These are phyloP conservation scores for Nemoura dubitans DNA, from an alignment of 2,888 invertebrate species.

Conservation along the genomic window DNA sequence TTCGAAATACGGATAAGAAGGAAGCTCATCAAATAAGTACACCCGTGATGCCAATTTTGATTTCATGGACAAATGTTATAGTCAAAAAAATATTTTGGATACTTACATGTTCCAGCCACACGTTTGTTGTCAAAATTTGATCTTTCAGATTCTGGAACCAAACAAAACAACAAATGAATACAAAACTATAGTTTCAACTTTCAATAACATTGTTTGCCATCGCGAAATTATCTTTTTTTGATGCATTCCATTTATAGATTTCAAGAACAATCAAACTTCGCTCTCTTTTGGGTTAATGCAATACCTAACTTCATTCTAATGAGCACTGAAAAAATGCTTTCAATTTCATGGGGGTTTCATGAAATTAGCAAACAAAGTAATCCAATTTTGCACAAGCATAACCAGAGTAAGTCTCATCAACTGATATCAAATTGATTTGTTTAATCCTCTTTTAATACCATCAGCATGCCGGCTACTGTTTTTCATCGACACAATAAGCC, in stretches of 20 bases:
- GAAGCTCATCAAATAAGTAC: too few species aligned
- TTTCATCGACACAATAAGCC: neutral
- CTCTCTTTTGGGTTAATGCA: neutral
- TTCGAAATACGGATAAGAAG: too few species aligned
- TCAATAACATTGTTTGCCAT: too few species aligned
- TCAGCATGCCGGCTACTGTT: neutral
- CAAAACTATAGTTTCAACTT: too few species aligned
- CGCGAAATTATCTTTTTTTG: neutral
- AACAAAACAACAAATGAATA: slow-evolving; percentile 50
- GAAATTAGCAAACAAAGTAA: neutral
- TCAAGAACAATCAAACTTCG: neutral
- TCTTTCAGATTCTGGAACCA: slow-evolving; percentile 90
- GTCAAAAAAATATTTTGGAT: slow-evolving; percentile 39
- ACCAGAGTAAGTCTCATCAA: neutral
- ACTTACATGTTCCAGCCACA: slow-evolving; percentile 94
- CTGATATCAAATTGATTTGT: neutral
- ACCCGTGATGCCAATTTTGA: too few species aligned
- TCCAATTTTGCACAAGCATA: neutral
- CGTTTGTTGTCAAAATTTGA: slow-evolving; percentile 93
- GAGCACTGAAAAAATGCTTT: neutral
- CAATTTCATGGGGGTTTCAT: neutral
- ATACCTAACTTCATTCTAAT: neutral
- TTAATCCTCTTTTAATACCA: neutral
- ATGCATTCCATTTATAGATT: neutral
- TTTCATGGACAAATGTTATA: too few species aligned